These are phyloP conservation scores for Psittacula derbiana DNA, from an alignment of 2,797 vertebrate species.

Conservation along the genomic window DNA sequence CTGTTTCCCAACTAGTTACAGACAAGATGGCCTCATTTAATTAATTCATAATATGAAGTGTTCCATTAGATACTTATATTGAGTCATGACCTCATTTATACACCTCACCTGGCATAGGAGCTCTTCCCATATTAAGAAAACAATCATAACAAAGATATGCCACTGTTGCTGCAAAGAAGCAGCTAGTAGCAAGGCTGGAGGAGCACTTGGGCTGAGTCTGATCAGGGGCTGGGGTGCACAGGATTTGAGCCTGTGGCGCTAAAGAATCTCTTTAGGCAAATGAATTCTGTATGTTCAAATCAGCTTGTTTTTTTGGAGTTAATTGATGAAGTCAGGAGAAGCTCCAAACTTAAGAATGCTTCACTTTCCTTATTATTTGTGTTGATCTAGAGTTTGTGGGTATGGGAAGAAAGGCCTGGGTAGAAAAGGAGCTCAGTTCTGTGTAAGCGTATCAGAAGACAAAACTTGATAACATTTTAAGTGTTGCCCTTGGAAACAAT, in stretches of 20 bases:
- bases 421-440: background rate
- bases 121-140: background rate
- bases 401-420: background rate
- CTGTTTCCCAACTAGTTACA: background rate
- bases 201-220: background rate
- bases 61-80: background rate
- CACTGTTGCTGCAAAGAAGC: background rate
- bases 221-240: fast-evolving
- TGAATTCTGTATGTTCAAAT: background rate
- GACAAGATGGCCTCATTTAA: background rate
- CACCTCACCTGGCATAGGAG: background rate
- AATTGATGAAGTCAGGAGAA: background rate
- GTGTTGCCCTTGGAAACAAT: slow-evolving; percentile 50
- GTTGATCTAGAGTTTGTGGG: background rate
- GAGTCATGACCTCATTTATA: slow-evolving; percentile 11
- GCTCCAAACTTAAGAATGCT: background rate
- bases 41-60: background rate
- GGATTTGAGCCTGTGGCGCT: background rate
- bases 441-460: background rate
- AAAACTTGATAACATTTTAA: background rate
- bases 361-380: background rate
- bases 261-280: background rate
- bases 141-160: background rate
- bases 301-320: background rate
- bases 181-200: background rate